Conservation (phyloP, 2,888 invertebrate species). For the Carcina quercana region DNA sequence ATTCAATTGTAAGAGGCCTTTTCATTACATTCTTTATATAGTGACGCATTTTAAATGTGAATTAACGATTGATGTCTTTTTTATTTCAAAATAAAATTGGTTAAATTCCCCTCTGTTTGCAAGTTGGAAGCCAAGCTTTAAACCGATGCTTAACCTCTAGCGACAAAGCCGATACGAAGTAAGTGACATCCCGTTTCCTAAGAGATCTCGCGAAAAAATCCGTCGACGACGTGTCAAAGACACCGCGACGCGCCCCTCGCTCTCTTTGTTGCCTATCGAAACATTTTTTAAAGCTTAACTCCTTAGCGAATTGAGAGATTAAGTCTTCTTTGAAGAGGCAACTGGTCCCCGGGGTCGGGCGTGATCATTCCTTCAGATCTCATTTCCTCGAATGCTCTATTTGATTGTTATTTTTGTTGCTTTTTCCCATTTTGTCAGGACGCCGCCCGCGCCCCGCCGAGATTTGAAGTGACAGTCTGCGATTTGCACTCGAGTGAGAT, state of each 20-base stretch:
- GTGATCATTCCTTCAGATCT: slow-evolving; percentile 72
- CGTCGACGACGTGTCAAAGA: slow-evolving; percentile 71
- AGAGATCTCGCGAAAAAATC: slow-evolving; percentile 69
- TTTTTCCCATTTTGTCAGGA: slow-evolving; percentile 57
- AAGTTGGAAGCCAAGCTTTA: slow-evolving; percentile 66
- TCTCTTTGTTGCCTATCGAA: slow-evolving; percentile 68
- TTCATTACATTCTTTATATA: slow-evolving; percentile 29
- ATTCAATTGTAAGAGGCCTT: slow-evolving; percentile 58
- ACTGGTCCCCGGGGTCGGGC: slow-evolving; percentile 73
- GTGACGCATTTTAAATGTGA: slow-evolving; percentile 41
- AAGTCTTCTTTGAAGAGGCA: slow-evolving; percentile 77
- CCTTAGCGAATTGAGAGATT: slow-evolving; percentile 76
- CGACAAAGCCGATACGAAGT: slow-evolving; percentile 72
- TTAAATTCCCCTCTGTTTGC: slow-evolving; percentile 58
- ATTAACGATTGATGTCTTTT: slow-evolving; percentile 30
- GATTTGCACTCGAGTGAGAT: slow-evolving; percentile 70
- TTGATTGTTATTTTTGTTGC: slow-evolving; percentile 74
- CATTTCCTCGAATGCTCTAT: slow-evolving; percentile 71
- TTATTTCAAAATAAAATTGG: slow-evolving; percentile 41
- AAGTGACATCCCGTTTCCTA: slow-evolving; percentile 68
- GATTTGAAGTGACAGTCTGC: slow-evolving; percentile 71
- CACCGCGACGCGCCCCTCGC: slow-evolving; percentile 63
- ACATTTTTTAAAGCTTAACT: slow-evolving; percentile 75
- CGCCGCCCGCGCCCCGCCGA: slow-evolving; percentile 39
- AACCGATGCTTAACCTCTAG: slow-evolving; percentile 70